Conservation (phyloP, 2,888 invertebrate species). For the Syrphus vitripennis region DNA sequence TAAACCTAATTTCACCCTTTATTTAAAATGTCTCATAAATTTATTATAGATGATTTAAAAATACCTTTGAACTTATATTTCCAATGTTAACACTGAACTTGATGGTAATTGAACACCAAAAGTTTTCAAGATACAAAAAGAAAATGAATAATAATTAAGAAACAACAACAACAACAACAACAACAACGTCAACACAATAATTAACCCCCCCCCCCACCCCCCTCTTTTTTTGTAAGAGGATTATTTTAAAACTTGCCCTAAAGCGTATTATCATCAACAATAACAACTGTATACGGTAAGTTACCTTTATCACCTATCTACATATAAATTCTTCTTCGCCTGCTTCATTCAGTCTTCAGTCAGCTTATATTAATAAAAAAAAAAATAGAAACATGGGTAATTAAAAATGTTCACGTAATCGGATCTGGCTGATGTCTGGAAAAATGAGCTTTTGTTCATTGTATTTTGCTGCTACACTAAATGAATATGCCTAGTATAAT, state of each 20-base stretch:
- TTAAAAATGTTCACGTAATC: constrained; percentile 53
- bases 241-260: constrained; percentile 60
- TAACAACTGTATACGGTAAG: neutral
- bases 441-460: constrained; percentile 36
- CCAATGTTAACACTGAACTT: constrained; percentile 57
- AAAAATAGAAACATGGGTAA: constrained; percentile 51
- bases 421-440: constrained; percentile 44
- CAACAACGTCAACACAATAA: constrained; percentile 66
- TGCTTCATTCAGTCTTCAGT: neutral
- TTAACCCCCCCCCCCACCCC: constrained; percentile 59
- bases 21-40: neutral
- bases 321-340: neutral
- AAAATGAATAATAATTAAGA: constrained; percentile 61
- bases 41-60: neutral
- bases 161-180: constrained; percentile 61
- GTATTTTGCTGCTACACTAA: neutral
- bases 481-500: neutral
- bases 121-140: neutral
- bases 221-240: constrained; percentile 62
- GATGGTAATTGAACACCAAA: constrained; percentile 49
- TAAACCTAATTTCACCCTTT: neutral
- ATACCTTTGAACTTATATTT: constrained; percentile 45
- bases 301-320: neutral
- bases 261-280: constrained; percentile 39
- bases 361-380: constrained; percentile 48